A percentile compares a stretch with the other conserved stretches of the same genome.
Conservation (phyloP, 1,140 invertebrate genomes). For the Ips typographus region DNA sequence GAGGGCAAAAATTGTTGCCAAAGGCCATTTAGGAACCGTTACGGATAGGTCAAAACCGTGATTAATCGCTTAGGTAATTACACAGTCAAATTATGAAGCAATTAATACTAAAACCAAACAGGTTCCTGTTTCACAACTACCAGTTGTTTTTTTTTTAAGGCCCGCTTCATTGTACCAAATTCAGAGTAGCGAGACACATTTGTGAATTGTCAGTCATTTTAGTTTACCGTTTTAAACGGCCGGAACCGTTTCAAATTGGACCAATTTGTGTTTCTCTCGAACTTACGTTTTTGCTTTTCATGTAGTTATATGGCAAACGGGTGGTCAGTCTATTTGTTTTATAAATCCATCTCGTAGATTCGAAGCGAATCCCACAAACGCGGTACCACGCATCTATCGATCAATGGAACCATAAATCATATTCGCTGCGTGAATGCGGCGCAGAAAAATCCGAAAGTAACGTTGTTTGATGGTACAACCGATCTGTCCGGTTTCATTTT, state of each 20-base stretch:
- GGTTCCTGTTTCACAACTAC: not conserved
- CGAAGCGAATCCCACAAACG: slow-evolving; percentile 22
- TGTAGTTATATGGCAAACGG: too few relatives aligned
- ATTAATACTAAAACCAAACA: not conserved
- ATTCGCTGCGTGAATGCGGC: slow-evolving; percentile 30
- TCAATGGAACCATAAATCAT: slow-evolving; percentile 37
- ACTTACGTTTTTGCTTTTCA: too few relatives aligned
- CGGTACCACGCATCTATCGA: slow-evolving; percentile 36
- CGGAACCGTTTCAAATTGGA: not conserved
- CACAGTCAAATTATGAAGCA: not conserved
- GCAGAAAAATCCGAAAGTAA: slow-evolving; percentile 37
- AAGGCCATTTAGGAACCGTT: not conserved
- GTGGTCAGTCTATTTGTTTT: slow-evolving; percentile 1
- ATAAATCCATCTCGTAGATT: slow-evolving; percentile 8
- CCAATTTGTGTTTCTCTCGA: not conserved
- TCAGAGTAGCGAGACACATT: not conserved
- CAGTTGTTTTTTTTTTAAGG: not conserved
- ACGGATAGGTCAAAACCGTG: not conserved
- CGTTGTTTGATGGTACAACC: slow-evolving; percentile 41
- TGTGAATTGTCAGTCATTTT: not conserved
- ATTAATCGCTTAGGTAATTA: not conserved
- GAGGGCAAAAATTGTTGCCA: too few relatives aligned
- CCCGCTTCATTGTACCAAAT: not conserved
- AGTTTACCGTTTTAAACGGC: not conserved
- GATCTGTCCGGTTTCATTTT: slow-evolving; percentile 44